Conservation (phyloP, 2,888 invertebrate genomes). For the Conomelus anceps region DNA sequence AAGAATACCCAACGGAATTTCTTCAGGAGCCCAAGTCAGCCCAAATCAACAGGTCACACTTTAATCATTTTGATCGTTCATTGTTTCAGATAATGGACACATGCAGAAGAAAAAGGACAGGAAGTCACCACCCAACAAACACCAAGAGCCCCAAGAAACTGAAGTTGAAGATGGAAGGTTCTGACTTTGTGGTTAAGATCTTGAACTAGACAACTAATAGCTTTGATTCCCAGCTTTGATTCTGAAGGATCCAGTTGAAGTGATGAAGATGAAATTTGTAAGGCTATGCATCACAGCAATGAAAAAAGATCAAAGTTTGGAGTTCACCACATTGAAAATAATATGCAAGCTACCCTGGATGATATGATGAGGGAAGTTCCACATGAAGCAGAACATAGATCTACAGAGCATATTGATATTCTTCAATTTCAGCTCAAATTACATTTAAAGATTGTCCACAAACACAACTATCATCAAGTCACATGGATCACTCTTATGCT, state of each 20-base stretch:
- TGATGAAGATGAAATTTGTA: background rate
- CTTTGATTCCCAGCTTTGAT: background rate
- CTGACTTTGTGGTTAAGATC: background rate
- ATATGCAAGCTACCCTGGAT: background rate
- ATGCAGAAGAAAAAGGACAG: background rate
- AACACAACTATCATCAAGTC: background rate
- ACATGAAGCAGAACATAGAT: background rate
- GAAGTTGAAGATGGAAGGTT: background rate
- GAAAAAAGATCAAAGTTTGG: background rate
- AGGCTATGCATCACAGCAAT: background rate
- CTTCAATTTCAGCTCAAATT: background rate
- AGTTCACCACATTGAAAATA: background rate
- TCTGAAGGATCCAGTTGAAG: background rate
- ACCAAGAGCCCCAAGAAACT: background rate
- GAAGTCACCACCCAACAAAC: background rate
- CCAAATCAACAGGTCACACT: too few relatives aligned
- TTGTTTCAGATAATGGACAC: background rate
- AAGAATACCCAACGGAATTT: too few relatives aligned
- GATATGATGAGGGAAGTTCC: background rate
- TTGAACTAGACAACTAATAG: background rate
- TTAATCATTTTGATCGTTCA: too few relatives aligned
- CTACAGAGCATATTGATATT: background rate
- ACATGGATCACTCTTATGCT: background rate
- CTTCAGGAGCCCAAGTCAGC: too few relatives aligned
- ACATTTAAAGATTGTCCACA: background rate